Evolutionary conservation across 2,888 invertebrate genomes (phyloP).

Genomic region (Conus canariensis): DNA sequence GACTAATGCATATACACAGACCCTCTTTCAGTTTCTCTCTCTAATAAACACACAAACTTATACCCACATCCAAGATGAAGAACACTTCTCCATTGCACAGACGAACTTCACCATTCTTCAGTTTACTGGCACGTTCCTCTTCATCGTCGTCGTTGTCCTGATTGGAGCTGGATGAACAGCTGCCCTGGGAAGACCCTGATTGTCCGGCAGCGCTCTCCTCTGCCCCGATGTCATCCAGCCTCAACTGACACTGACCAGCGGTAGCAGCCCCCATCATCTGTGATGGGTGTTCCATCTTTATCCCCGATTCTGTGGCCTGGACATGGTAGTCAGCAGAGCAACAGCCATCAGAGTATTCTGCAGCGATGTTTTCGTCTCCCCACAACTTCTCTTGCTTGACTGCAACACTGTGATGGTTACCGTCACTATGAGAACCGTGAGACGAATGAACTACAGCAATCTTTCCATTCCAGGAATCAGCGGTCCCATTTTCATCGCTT

Average conservation of each 20-base stretch:
- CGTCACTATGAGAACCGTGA: not conserved
- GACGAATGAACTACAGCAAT: too few species aligned
- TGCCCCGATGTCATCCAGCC: not conserved
- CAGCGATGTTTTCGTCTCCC: not conserved
- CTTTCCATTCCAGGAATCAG: too few species aligned
- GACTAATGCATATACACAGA: too few species aligned
- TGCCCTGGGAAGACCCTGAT: not conserved
- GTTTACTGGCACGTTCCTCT: constrained; percentile 44
- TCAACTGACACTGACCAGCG: not conserved
- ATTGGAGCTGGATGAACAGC: not conserved
- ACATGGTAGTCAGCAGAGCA: not conserved
- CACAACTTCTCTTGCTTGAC: not conserved
- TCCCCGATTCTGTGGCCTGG: not conserved
- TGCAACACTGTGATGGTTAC: not conserved
- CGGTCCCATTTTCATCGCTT: not conserved
- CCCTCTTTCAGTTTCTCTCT: too few species aligned
- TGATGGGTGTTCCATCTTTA: not conserved
- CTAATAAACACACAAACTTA: too few species aligned
- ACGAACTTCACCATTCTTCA: constrained; percentile 17
- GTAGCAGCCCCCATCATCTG: too few species aligned
- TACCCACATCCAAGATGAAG: constrained; percentile 63
- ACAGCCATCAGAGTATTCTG: not conserved
- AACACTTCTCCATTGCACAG: constrained; percentile 70
- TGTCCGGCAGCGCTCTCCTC: not conserved
- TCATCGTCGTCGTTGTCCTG: not conserved